Evolutionary conservation across 2,888 invertebrate species (phyloP), one percentile per base, ranked within the genome.

Genomic region (Meta bourneti): DNA sequence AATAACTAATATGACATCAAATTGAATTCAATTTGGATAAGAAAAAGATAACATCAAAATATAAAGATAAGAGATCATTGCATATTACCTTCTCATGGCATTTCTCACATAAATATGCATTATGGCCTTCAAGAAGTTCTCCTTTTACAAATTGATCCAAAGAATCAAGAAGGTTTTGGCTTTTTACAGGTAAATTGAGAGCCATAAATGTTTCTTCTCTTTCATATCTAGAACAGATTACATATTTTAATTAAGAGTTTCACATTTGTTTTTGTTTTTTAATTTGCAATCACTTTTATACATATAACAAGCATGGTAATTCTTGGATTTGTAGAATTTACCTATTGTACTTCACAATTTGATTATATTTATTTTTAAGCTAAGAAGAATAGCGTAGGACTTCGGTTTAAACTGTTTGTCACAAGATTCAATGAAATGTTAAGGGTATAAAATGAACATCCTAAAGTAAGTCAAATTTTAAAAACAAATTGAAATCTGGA

Each of bases 41-140:
- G 1, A 34, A 34, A 4, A 34, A 34, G 34, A 4, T 34, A 34
- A 34, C 4, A 34, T 34, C 1, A 34, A 4, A 34, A 34, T 34
- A 34, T 34, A 34, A 34, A 34, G 34, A 4, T 34, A 34, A 34
- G 34, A 34, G 34, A 34, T 34, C 34, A 34, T 34, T 4, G 4
- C 34, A 34, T 34, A 34, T 34, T 34, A 95, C 95, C 95, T 96
- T 96, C 92, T 95, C 95, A 61, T 95, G 95, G 94, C 96, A 96
- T 93, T 95, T 95, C 93, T 96, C 95, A 94, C 96, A 96, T 93
- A 95, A 95, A 94, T 95, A 96, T 8, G 96, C 95, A 94, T 96
- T 96, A 93, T 95, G 95, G n/a, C 96, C 96, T 93, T 96, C 96
- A 91, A 96, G 94, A 34, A 96, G 94, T 93, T 96, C 96, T 16